Base-by-base conservation (phyloP, 1,140 invertebrate species). In the Aphaenogaster ashmeadi region DNA sequence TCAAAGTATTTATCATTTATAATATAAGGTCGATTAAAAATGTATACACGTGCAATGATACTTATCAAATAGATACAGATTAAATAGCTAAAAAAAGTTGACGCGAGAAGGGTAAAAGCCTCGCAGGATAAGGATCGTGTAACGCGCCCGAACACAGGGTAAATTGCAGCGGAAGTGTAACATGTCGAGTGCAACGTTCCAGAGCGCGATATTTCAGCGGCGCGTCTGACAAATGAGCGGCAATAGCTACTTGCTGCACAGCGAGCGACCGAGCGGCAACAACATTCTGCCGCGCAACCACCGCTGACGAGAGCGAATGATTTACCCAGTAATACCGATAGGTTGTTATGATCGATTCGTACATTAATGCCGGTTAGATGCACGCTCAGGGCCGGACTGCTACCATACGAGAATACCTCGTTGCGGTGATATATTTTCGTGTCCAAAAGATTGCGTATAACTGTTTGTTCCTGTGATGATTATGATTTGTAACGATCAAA, bases 221-320 rank as follows among this genome's bases (percentile, higher is more conserved):
- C 69, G 88, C 64, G 88, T 77, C 88, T 91, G 91, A 91, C 91
- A 91, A 91, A 91, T 89, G 90, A 91, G 90, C 88, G 85, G 90
- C 90, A 91, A 91, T 91, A 91, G 90, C 90, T 91, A 91, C 90
- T 91, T 89, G 90, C 88, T 88, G 83, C 64, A 86, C 85, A 72
- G 81, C 78, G 88, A 87, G 88, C 79, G 74, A 72, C 75, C 62
- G 66, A 71, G 64, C 27, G 60, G 81, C 58, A 90, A 88, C 90
- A 79, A 91, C 90, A 91, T 91, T 91, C 90, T 89, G 84, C 60
- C 79, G 62, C 60, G 47, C 44, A 67, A 71, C 72, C 60, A 71
- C 71, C 74, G 27, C 36, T 60, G 78, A 77, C 47, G 64, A 86
- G 75, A 74, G 81, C 85, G 89, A 91, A 89, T 91, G 90, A 91